A percentile compares a stretch with the other conserved stretches of the same genome.
Conservation (phyloP, 2,113 vertebrate genomes). For the Syngnathoides biaculeatus region DNA sequence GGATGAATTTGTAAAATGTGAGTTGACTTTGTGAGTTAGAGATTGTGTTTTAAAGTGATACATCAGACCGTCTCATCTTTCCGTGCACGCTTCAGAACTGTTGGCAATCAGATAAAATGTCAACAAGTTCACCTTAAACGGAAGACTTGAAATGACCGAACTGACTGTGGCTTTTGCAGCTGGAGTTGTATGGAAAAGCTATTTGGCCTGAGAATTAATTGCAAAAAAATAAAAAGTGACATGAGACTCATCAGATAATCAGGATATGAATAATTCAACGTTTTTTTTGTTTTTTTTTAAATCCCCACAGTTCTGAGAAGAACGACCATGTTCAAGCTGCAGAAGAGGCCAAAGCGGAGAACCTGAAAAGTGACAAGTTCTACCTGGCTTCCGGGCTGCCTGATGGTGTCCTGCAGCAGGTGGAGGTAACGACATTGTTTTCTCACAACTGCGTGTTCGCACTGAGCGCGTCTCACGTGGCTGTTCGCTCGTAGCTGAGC, state of each 20-base stretch:
- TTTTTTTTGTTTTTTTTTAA: neutral
- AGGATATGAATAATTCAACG: no score
- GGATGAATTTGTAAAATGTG: neutral
- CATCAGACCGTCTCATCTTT: no score
- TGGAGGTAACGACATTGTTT: slow-evolving; percentile 73
- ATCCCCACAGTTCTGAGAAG: slow-evolving; percentile 50
- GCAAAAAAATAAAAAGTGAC: neutral
- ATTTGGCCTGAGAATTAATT: neutral
- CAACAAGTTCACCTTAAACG: no score
- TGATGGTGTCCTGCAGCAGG: slow-evolving; percentile 77
- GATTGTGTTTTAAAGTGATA: no score
- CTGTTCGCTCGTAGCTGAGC: slow-evolving; percentile 65
- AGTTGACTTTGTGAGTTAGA: neutral
- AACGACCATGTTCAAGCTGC: slow-evolving; percentile 68
- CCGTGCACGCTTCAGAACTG: no score
- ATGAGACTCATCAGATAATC: neutral
- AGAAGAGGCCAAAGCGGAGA: slow-evolving; percentile 64
- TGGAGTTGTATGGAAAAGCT: no score
- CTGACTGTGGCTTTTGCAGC: no score
- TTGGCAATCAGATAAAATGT: no score
- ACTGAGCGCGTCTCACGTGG: neutral
- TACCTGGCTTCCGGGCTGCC: slow-evolving; percentile 72
- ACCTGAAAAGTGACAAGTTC: slow-evolving; percentile 78
- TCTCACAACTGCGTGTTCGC: neutral
- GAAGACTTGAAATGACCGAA: no score